Evolutionary conservation across 2,797 vertebrate genomes (phyloP), one percentile per base, ranked within the genome.

Genomic region (Cryptoblepharus egeriae): DNA sequence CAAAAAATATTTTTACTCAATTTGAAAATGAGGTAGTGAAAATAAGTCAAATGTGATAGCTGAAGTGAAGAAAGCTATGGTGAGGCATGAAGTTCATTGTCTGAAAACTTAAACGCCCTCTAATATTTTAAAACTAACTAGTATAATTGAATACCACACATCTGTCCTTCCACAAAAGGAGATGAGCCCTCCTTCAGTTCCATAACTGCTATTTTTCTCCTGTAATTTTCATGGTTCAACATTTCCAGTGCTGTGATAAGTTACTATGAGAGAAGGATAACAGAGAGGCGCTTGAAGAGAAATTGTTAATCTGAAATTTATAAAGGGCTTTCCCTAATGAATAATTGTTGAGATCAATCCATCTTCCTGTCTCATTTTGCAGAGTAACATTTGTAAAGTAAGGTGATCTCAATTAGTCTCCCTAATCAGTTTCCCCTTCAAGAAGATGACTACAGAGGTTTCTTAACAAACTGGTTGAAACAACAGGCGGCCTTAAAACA

Each of bases 281-380:
- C 92, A 65, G 52, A 85, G 89, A 92, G 87, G 88, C 93, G 94
- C 92, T 92, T 84, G 26, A 83, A 89, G 93, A 94, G 94, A 95
- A 95, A 94, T 93, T 92, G 93, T 95, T 95, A 95, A 95, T 95
- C 94, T 94, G 93, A 94, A 93, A 94, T 95, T 95, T 94, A 95
- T 93, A 95, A 95, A 96, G 91, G 94, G 92, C 95, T 93, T 95
- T 91, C 88, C 90, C 93, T 95, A 93, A 94, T 94, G 95, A 96
- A 94, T 91, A 96, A 93, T 91, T 91, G 94, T 90, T 90, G 90
- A 94, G 93, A 77, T 83, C 91, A 84, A 95, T 95, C 90, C 93
- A 88, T 94, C 95, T 95, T 94, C 93, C 91, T 82, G 90, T 87
- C 89, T 96, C 89, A 13, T 91, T 93, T 91, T 93, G 91, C 93